Evolutionary conservation across 2,113 vertebrate genomes (phyloP).

Genomic region (Cepphus grylle): DNA sequence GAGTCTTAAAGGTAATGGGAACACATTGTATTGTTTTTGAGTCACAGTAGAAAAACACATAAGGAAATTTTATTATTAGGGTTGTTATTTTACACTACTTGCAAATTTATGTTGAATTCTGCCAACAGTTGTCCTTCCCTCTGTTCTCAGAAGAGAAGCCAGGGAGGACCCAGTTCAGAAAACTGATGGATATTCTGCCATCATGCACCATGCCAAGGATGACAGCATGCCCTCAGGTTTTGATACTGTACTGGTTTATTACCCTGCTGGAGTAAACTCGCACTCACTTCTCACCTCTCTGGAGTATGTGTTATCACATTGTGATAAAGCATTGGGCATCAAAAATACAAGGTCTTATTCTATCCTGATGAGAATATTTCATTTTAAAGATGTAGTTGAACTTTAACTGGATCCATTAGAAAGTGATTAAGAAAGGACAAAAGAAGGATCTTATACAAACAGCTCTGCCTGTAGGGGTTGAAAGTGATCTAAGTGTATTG

Average conservation of each 20-base stretch:
- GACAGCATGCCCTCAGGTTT: not conserved
- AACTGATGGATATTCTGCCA: not conserved
- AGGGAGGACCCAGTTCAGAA: not conserved
- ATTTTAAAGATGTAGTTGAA: not conserved
- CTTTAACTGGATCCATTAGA: not conserved
- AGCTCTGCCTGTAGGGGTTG: not conserved
- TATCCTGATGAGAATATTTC: not conserved
- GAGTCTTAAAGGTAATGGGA: not conserved
- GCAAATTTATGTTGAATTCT: not conserved
- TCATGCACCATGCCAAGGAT: not conserved
- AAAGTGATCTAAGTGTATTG: not conserved
- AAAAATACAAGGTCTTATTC: not conserved
- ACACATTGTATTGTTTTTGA: not conserved
- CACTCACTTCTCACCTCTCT: not conserved
- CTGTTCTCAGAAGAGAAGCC: not conserved
- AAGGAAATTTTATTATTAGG: not conserved
- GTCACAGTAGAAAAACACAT: not conserved
- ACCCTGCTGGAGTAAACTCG: not conserved
- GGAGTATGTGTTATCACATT: not conserved
- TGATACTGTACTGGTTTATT: not conserved
- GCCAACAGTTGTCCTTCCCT: not conserved
- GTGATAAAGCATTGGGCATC: not conserved
- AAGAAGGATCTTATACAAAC: not conserved
- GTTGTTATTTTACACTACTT: not conserved
- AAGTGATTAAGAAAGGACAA: not conserved